Conservation (phyloP, 2,797 vertebrate species). For the Eupleurogrammus muticus region DNA sequence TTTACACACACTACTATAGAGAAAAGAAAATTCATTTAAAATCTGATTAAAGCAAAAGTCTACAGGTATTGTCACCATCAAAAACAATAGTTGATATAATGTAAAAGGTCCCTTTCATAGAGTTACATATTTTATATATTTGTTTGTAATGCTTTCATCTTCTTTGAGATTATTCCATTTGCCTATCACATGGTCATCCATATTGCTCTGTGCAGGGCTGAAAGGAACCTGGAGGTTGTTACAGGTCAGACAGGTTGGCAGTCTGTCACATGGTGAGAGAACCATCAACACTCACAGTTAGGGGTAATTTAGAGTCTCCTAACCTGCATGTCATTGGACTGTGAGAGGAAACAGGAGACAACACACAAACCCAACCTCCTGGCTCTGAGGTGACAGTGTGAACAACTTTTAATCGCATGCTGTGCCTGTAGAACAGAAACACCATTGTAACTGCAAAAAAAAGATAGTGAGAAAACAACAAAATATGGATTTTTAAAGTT, state of each 20-base stretch:
- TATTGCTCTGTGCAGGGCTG: neutral
- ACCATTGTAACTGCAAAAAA: neutral
- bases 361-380: neutral
- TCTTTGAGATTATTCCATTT: neutral
- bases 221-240: neutral
- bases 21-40: neutral
- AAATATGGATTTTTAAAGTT: neutral
- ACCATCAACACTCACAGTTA: constrained; percentile 5
- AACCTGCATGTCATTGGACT: neutral
- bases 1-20: neutral
- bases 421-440: neutral
- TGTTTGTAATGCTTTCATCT: no score
- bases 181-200: neutral
- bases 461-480: neutral
- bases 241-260: neutral
- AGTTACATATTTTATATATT: no score
- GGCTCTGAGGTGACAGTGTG: neutral
- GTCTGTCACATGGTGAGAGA: neutral
- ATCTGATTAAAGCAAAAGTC: neutral
- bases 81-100: neutral
- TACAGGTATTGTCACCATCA: neutral
- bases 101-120: neutral
- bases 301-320: neutral
- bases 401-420: neutral
- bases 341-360: neutral